Percentiles rank a stretch among this genome's conserved stretches.
Conservation (phyloP, 2,113 vertebrate genomes). For the Reinhardtius hippoglossoides region DNA sequence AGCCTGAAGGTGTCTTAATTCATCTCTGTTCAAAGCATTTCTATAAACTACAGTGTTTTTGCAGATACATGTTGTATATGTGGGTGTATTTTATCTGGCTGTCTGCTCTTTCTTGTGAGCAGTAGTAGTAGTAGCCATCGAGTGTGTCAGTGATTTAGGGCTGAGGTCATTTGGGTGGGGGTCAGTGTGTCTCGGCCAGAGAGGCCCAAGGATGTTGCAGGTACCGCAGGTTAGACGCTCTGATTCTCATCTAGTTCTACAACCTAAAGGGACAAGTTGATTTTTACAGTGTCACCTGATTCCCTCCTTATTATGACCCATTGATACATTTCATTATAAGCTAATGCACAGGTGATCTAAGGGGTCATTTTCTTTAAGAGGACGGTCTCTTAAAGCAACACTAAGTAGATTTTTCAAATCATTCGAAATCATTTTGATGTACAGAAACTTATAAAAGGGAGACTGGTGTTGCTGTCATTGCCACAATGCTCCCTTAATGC, state of each 20-base stretch:
- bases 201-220: neutral
- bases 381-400: too few relatives aligned
- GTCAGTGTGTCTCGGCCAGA: slow-evolving; percentile 2
- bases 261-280: neutral
- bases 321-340: too few relatives aligned
- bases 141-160: slow-evolving; percentile 17
- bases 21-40: slow-evolving; percentile 5
- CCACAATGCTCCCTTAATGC: too few relatives aligned
- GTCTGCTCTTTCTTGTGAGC: neutral
- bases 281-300: too few relatives aligned
- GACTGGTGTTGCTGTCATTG: too few relatives aligned
- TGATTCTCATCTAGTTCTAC: neutral
- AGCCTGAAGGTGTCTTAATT: slow-evolving; percentile 40
- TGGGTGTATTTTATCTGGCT: neutral
- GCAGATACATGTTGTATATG: neutral
- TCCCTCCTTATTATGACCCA: too few relatives aligned
- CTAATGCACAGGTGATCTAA: too few relatives aligned
- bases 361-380: too few relatives aligned
- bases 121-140: slow-evolving; percentile 22
- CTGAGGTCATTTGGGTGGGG: slow-evolving; percentile 1
- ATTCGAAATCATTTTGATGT: too few relatives aligned
- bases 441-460: too few relatives aligned
- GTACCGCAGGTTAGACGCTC: neutral
- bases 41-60: neutral
- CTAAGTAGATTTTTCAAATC: too few relatives aligned